A percentile compares a stretch with the other conserved stretches of the same genome.
These are phyloP conservation scores for Hyperopisus bebe DNA, from an alignment of 2,113 vertebrate species.

Conservation along the genomic window DNA sequence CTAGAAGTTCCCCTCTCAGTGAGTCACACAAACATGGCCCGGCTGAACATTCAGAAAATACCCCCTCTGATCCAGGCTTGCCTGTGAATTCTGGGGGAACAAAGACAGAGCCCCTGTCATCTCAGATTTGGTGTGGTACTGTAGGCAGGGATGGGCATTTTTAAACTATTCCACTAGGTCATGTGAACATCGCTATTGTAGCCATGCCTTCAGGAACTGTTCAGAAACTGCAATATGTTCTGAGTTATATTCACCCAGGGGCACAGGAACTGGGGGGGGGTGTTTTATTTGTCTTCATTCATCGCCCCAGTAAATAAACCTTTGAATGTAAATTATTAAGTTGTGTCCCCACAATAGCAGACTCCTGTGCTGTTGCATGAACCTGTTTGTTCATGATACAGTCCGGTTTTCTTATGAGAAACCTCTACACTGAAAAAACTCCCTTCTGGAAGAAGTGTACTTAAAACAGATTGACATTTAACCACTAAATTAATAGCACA, in stretches of 20 bases:
- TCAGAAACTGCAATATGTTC: neutral
- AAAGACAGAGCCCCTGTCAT: slow-evolving; percentile 36
- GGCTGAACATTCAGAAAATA: slow-evolving; percentile 35
- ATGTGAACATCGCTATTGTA: neutral
- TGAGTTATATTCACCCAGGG: neutral
- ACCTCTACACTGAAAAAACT: neutral
- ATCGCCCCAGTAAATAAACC: neutral
- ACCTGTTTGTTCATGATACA: neutral
- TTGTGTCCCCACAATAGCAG: neutral
- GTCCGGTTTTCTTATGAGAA: neutral
- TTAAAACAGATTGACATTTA: neutral
- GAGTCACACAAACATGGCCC: slow-evolving; percentile 42
- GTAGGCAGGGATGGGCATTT: neutral
- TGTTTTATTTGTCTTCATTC: neutral
- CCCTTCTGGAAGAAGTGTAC: neutral
- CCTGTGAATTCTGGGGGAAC: slow-evolving; percentile 40
- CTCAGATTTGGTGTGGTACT: neutral
- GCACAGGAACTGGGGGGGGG: neutral
- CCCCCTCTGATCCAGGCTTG: slow-evolving; percentile 48
- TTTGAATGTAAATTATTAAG: neutral
- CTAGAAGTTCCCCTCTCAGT: slow-evolving; percentile 37
- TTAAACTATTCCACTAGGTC: neutral
- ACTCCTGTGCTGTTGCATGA: neutral
- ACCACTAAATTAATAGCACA: neutral
- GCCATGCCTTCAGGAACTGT: neutral